phyloP scores from a whole-genome alignment of 1,140 invertebrate species.

The Drosophila pruinosa region DNA sequence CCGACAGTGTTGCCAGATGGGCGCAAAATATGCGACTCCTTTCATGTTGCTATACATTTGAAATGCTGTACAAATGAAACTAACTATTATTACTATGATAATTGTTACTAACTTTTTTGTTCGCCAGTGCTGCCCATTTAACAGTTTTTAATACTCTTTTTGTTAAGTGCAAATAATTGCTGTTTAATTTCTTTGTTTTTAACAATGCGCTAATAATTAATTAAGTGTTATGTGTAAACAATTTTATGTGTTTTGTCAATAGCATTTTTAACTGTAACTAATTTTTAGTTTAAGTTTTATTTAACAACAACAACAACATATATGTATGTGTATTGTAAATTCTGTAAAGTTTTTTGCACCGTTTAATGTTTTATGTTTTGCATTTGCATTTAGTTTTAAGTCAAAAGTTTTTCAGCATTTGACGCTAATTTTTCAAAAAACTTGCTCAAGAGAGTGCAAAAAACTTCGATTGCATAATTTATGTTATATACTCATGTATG shows the following conservation, averaged over 20 bases:
- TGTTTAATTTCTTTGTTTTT: conserved; percentile 18
- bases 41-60: conserved; percentile 56
- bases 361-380: conserved; percentile 43
- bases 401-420: conserved; percentile 13
- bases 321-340: conserved; percentile 57
- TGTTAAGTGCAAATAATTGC: conserved; percentile 15
- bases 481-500: conserved; percentile 45
- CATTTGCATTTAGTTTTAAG: conserved; percentile 42
- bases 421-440: conserved; percentile 65
- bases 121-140: conserved; percentile 1
- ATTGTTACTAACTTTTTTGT: neutral
- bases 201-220: conserved; percentile 40
- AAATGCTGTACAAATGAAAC: conserved; percentile 29
- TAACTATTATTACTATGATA: neutral
- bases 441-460: conserved; percentile 56
- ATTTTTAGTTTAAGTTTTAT: conserved; percentile 48
- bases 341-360: conserved; percentile 81
- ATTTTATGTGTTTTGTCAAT: conserved; percentile 21
- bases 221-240: conserved; percentile 55
- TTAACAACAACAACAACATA: conserved; percentile 43
- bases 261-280: conserved; percentile 56
- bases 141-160: neutral
- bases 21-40: no score
- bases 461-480: conserved; percentile 70
- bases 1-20: neutral